These are phyloP conservation scores for Phymorhynchus buccinoides DNA, from an alignment of 1,140 invertebrate species.

Conservation along the genomic window DNA sequence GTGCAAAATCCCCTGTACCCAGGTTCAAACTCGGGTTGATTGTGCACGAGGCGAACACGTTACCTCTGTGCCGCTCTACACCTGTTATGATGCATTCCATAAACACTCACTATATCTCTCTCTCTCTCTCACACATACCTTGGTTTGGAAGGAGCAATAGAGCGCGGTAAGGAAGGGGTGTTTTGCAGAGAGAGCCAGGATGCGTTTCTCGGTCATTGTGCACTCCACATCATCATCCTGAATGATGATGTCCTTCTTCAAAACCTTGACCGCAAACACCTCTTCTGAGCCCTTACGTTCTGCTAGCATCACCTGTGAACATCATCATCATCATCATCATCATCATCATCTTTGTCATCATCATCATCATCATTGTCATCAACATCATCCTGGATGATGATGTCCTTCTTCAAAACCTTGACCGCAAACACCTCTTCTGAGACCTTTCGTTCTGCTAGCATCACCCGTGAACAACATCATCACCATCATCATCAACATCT, in stretches of 20 bases:
- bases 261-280: constrained; percentile 97
- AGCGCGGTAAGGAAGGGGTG: constrained; percentile 99
- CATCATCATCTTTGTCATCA: too few relatives aligned
- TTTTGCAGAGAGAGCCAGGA: constrained; percentile 94
- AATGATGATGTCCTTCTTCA: constrained; percentile 99
- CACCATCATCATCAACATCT: too few relatives aligned
- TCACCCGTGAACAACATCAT: too few relatives aligned
- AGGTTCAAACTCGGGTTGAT: too few relatives aligned
- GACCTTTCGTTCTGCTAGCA: constrained; percentile 95
- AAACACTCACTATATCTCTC: too few relatives aligned
- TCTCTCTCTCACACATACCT: constrained; percentile 77
- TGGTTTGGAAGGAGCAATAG: constrained; percentile 98
- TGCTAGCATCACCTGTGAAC: constrained; percentile 93
- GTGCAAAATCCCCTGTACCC: too few relatives aligned
- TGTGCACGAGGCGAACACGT: too few relatives aligned
- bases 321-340: too few relatives aligned
- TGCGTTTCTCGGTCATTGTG: constrained; percentile 98
- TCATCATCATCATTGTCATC: too few relatives aligned
- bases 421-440: constrained; percentile 98
- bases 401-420: constrained; percentile 99
- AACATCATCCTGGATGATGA: too few relatives aligned
- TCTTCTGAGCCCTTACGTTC: constrained; percentile 95
- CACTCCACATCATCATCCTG: constrained; percentile 99
- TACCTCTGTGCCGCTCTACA: too few relatives aligned
- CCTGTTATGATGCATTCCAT: too few relatives aligned